Evolutionary conservation across 2,888 invertebrate species (phyloP), one percentile per base, ranked within the genome.

Genomic region (Strigamia crassipes): DNA sequence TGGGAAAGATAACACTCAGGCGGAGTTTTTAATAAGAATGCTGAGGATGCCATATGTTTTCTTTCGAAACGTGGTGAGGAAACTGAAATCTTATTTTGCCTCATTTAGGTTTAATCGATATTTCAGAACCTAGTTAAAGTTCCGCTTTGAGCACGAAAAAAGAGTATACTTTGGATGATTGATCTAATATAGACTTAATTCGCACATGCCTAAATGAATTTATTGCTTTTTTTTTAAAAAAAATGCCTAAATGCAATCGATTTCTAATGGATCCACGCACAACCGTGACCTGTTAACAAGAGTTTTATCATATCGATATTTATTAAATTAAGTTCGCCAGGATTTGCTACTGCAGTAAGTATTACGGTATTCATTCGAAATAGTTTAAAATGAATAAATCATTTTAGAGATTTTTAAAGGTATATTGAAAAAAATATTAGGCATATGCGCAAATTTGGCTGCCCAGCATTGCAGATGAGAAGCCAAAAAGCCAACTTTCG

Each of bases 401-500:
- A 38, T 38, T 38, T 38, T 38, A 38, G 10, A 38, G 6, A 6
- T 38, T 38, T 38, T 38, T n/a, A 18, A 21, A 56, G 9, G n/a
- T n/a, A 18, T 9, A 56, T 21, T 1, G 56, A 56, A 56, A 18
- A 21, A 56, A 56, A 56, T 18, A 56, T 56, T 15, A 15, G 10
- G 41, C 15, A 46, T 38, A 13, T n/a, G n/a, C 27, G 42, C 38
- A 42, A 23, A 82, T 23, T 10, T 10, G 78, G 12, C 34, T 46
- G 79, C 27, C 18, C 46, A 21, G 27, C 78, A 34, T 34, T 21
- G 61, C 34, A 34, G 41, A 83, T 66, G 27, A 56, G 18, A 18
- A 56, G 12, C 51, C 8, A 12, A 42, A 81, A 82, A 78, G 51
- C 84, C 21, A 73, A 73, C 73, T 73, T 73, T 73, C 15, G 15